These are phyloP conservation scores for Xanthorhoe designata DNA, from an alignment of 2,888 invertebrate genomes.

Conservation along the genomic window DNA sequence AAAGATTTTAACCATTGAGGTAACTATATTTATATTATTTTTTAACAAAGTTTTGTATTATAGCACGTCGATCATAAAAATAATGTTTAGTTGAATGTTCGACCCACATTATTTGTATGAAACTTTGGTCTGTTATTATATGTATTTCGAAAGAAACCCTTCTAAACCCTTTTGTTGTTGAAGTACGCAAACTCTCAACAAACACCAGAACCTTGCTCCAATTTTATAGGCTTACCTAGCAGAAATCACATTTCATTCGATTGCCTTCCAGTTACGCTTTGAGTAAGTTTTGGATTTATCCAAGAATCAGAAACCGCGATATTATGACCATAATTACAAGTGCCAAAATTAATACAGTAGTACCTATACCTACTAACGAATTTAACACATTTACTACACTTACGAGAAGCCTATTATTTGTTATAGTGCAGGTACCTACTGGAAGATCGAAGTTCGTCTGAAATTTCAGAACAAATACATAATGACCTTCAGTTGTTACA, in stretches of 20 bases:
- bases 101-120: background rate
- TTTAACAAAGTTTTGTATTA: too few relatives aligned
- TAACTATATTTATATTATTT: too few relatives aligned
- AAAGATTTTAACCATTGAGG: too few relatives aligned
- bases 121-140: background rate
- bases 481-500: too few relatives aligned
- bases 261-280: conserved; percentile 31
- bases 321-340: background rate
- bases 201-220: conserved; percentile 16
- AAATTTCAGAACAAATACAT: too few relatives aligned
- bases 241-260: conserved; percentile 42
- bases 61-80: background rate
- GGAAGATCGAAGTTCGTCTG: too few relatives aligned
- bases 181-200: conserved; percentile 9
- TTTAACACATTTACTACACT: too few relatives aligned
- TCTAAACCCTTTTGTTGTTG: conserved; percentile 8
- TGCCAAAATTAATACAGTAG: too few relatives aligned
- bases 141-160: background rate
- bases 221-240: conserved; percentile 29
- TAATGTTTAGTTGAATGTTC: background rate
- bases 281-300: background rate
- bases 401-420: too few relatives aligned
- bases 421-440: too few relatives aligned
- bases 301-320: background rate
- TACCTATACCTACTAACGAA: too few relatives aligned